Conservation (phyloP, 1,140 invertebrate genomes). For the Aphelenchoides fujianensis region DNA sequence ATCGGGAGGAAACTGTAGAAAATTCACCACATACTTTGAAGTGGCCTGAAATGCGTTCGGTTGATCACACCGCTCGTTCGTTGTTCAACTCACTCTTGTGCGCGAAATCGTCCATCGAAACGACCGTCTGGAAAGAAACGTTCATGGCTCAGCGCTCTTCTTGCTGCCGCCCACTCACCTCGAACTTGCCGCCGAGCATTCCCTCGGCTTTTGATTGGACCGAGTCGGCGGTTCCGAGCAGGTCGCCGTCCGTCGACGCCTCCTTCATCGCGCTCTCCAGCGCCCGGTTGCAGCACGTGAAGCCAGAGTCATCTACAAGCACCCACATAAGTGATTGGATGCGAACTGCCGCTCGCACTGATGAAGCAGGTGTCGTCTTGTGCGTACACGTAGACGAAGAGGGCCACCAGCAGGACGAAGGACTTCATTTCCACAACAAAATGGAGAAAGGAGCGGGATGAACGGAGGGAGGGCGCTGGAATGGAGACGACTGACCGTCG, state of each 20-base stretch:
- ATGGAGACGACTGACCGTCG: too few species aligned
- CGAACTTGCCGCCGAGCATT: slow-evolving; percentile 59
- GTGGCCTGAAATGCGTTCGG: slow-evolving; percentile 37
- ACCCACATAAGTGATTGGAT: too few species aligned
- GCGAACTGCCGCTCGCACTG: slow-evolving; percentile 44
- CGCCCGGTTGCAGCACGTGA: slow-evolving; percentile 60
- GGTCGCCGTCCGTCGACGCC: slow-evolving; percentile 55
- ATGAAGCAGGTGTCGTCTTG: slow-evolving; percentile 37
- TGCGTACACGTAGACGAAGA: too few species aligned
- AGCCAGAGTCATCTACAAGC: slow-evolving; percentile 45
- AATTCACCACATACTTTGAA: too few species aligned
- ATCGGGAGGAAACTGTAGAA: too few species aligned
- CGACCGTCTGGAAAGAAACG: too few species aligned
- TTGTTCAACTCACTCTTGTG: slow-evolving; percentile 9
- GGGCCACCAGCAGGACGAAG: too few species aligned
- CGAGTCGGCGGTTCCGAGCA: slow-evolving; percentile 56
- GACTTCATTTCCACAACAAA: too few species aligned
- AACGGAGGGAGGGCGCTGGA: too few species aligned
- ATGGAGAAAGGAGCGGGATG: too few species aligned
- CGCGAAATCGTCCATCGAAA: slow-evolving; percentile 44
- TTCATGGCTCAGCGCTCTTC: too few species aligned
- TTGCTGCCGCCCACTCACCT: too few species aligned
- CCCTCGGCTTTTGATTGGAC: slow-evolving; percentile 58
- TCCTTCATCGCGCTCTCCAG: slow-evolving; percentile 56
- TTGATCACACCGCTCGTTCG: slow-evolving; percentile 30